Evolutionary conservation across 2,888 invertebrate genomes (phyloP).

Genomic region (Acanthoscelides obtectus): DNA sequence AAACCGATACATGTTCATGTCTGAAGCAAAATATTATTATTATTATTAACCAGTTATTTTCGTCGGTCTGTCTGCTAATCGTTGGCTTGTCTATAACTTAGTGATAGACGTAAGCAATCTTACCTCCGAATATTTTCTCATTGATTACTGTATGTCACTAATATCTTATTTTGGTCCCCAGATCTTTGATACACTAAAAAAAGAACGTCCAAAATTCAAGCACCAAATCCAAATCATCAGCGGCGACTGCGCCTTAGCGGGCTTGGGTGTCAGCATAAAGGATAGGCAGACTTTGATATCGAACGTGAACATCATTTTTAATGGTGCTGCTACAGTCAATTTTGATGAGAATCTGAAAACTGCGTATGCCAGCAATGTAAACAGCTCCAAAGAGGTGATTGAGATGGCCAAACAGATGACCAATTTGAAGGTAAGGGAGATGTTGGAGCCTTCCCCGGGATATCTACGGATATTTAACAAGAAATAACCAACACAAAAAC

Average conservation of each 20-base stretch:
- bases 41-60: too few species aligned
- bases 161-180: slow-evolving; percentile 30
- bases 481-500: too few species aligned
- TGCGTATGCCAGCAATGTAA: slow-evolving; percentile 75
- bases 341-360: slow-evolving; percentile 79
- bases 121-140: too few species aligned
- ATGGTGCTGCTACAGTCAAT: slow-evolving; percentile 88
- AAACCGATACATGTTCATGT: too few species aligned
- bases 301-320: slow-evolving; percentile 70
- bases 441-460: background rate
- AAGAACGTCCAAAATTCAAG: slow-evolving; percentile 55
- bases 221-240: slow-evolving; percentile 64
- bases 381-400: slow-evolving; percentile 71
- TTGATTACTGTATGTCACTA: too few species aligned
- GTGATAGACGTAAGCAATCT: too few species aligned
- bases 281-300: slow-evolving; percentile 59
- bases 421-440: slow-evolving; percentile 60
- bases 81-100: too few species aligned
- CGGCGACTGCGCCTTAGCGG: slow-evolving; percentile 63
- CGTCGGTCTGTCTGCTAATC: too few species aligned
- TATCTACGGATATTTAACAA: too few species aligned
- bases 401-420: slow-evolving; percentile 66
- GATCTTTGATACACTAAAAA: slow-evolving; percentile 54
- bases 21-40: too few species aligned
- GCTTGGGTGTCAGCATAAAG: slow-evolving; percentile 57